Evolutionary conservation across 2,797 vertebrate species (phyloP), one percentile per base, ranked within the genome.

Genomic region (Oophaga sylvatica): DNA sequence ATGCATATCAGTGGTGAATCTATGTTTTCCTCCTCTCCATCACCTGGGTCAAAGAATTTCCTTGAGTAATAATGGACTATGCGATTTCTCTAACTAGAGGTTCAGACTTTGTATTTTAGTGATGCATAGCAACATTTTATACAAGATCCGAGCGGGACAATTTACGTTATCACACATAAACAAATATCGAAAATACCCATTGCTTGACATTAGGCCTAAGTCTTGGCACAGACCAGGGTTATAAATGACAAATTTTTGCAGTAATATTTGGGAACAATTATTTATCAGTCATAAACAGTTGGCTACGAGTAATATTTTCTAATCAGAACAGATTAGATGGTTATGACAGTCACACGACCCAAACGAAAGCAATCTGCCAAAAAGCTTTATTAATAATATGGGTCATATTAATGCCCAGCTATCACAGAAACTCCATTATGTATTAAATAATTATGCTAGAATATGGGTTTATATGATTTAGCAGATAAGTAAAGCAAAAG

Each of bases 231-330:
- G 20, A 45, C 7, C 41, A 45, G 17, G 10, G 9, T 12, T 75
- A 75, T 20, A 22, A 75, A 20, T 75, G 48, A 7, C 12, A 10
- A 35, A 68, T 82, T 56, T 20, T 68, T 15, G 80, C 2, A 68
- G 48, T 10, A 59, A 67, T 26, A 57, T 29, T 81, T 19, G 22
- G 79, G 59, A 70, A 16, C 48, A 57, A 56, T 57, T 41, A 19
- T 73, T 73, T 79, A 79, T 79, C 48, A 70, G 29, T 10, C 48
- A 81, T 45, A 45, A 83, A 70, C 53, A 3, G 81, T 56, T 29
- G n/a, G 20, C 65, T 57, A 22, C 17, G 17, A 35, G 11, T 16
- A 83, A 20, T 70, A 70, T 31, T 83, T 70, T n/a, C 22, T 59
- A 26, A 83, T 70, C 9, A 31, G 17, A 29, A 19, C n/a, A 56